Evolutionary conservation across 2,113 vertebrate species (phyloP).

Genomic region (Amazona vittata): DNA sequence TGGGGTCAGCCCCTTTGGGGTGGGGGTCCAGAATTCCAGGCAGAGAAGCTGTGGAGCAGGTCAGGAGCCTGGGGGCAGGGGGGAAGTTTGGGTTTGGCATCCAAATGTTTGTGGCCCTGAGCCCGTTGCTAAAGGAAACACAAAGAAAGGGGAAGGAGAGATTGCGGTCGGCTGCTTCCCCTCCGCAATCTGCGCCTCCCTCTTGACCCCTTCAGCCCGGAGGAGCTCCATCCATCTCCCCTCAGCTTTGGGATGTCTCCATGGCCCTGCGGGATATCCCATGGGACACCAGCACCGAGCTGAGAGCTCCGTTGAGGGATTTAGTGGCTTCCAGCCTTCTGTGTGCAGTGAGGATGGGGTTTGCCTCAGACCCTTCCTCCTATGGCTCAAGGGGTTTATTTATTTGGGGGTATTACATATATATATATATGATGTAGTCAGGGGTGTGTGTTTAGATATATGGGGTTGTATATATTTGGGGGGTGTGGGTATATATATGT

Average conservation of each 20-base stretch:
- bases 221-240: not conserved
- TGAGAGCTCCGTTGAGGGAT: not conserved
- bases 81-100: not conserved
- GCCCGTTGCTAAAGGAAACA: constrained; percentile 46
- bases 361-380: not conserved
- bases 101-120: not conserved
- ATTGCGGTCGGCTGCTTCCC: constrained; percentile 43
- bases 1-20: not conserved
- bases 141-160: constrained; percentile 53
- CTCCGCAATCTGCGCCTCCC: constrained; percentile 41
- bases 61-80: not conserved
- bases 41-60: rapidly evolving
- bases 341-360: rapidly evolving
- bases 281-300: not conserved
- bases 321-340: not conserved
- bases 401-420: not conserved
- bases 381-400: rapidly evolving
- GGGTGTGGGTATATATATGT: not conserved
- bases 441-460: not conserved
- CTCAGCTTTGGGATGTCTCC: not conserved
- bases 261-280: not conserved
- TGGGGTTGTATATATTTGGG: not conserved
- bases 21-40: not conserved
- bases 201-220: not conserved
- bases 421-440: not conserved